These are phyloP conservation scores for Sarotherodon lohbergeri DNA, from an alignment of 2,113 vertebrate genomes.

Conservation along the genomic window DNA sequence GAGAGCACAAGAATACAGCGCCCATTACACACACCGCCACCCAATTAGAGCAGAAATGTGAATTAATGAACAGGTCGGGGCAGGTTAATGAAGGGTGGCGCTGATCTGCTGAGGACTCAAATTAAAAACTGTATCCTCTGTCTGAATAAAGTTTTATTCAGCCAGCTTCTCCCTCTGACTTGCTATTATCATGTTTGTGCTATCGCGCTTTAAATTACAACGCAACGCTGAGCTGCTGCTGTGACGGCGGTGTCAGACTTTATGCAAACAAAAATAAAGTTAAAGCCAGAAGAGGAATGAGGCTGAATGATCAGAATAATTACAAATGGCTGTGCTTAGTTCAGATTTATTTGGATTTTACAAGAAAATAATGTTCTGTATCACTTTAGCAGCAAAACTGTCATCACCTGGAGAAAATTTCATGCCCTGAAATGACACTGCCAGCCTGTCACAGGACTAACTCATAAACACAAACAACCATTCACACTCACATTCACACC, in stretches of 20 bases:
- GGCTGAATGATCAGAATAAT: background rate
- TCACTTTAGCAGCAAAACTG: background rate
- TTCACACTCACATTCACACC: background rate
- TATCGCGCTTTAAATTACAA: background rate
- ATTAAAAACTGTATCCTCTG: slow-evolving; percentile 20
- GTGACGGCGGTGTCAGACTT: background rate
- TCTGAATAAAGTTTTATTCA: background rate
- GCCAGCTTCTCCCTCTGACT: background rate
- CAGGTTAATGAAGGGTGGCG: slow-evolving; percentile 49
- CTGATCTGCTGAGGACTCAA: slow-evolving; percentile 35
- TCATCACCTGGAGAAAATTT: background rate
- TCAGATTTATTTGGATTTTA: background rate
- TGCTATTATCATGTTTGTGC: background rate
- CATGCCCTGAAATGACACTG: background rate
- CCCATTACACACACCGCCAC: background rate
- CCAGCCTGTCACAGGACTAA: background rate
- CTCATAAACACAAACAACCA: background rate
- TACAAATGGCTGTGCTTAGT: background rate
- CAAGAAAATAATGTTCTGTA: background rate
- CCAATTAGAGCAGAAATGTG: slow-evolving; percentile 39
- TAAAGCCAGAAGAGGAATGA: background rate
- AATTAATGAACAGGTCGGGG: slow-evolving; percentile 47
- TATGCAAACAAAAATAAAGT: background rate
- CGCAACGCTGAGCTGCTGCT: background rate
- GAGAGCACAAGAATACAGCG: background rate